A percentile compares a stretch with the other conserved stretches of the same genome.
Conservation (phyloP, 2,888 invertebrate genomes). For the Rhyacophila evoluta region DNA sequence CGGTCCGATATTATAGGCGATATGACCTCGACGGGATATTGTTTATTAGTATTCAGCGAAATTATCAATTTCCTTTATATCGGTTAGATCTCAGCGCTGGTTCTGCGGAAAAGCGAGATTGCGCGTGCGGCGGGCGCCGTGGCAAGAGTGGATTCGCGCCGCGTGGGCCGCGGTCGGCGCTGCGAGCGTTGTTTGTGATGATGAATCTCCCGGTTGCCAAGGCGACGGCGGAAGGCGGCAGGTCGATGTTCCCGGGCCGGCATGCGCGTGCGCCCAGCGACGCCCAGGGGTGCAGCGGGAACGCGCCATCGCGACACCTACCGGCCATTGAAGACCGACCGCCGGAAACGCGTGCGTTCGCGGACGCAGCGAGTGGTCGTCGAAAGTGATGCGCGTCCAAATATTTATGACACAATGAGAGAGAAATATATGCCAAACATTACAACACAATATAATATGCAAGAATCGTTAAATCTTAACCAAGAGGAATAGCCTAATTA, state of each 20-base stretch:
- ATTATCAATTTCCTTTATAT: too few species aligned
- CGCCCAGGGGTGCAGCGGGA: conserved; percentile 47
- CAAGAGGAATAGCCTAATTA: too few species aligned
- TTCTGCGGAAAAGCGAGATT: background rate
- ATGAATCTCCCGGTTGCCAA: conserved; percentile 62
- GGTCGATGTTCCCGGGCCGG: conserved; percentile 55
- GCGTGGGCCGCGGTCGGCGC: conserved; percentile 26
- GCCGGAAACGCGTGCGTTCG: background rate
- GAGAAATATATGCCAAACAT: too few species aligned
- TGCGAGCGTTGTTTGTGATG: conserved; percentile 56
- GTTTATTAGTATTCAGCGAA: too few species aligned
- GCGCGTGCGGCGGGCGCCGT: background rate
- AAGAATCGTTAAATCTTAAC: too few species aligned
- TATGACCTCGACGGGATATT: too few species aligned
- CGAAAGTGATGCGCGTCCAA: background rate
- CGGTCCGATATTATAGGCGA: too few species aligned
- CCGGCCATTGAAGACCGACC: background rate
- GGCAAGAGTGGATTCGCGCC: background rate
- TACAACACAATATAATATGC: too few species aligned
- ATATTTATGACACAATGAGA: background rate
- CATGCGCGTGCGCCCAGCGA: conserved; percentile 51
- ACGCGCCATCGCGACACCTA: conserved; percentile 18
- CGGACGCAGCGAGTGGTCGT: background rate
- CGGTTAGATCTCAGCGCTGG: too few species aligned
- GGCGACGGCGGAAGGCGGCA: conserved; percentile 58